phyloP scores from a whole-genome alignment of 1,140 invertebrate genomes.

The Zelostemma sp. region DNA sequence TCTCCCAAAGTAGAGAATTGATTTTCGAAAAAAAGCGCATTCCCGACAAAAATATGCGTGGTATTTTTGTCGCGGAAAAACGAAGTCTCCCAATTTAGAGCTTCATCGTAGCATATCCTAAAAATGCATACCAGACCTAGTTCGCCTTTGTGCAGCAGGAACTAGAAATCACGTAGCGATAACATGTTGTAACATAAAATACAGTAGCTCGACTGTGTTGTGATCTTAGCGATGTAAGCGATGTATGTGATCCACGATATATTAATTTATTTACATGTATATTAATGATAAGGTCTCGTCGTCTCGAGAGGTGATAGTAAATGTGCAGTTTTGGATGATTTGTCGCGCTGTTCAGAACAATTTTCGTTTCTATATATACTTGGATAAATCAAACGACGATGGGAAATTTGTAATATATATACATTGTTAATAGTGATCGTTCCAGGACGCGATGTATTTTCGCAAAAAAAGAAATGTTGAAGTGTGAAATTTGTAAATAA shows the following conservation, averaged over 20 bases:
- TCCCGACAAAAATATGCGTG: no score
- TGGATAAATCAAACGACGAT: neutral
- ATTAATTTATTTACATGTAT: conserved; percentile 43
- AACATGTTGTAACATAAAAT: conserved; percentile 52
- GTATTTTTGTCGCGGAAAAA: no score
- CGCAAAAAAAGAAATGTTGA: no score
- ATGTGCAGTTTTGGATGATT: conserved; percentile 30
- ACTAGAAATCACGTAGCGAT: conserved; percentile 48
- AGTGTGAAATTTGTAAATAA: conserved; percentile 1
- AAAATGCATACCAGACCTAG: conserved; percentile 57
- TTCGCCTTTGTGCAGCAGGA: conserved; percentile 42
- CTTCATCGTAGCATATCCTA: conserved; percentile 57
- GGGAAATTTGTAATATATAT: neutral
- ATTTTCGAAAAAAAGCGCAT: conserved; percentile 7
- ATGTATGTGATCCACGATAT: conserved; percentile 46
- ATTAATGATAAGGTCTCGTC: conserved; percentile 33
- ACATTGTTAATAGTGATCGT: neutral
- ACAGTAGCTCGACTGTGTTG: conserved; percentile 56
- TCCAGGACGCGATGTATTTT: no score
- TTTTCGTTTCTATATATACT: neutral
- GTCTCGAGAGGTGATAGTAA: conserved; percentile 30
- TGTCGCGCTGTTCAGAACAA: neutral
- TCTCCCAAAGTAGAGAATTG: neutral
- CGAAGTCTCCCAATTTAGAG: conserved; percentile 51
- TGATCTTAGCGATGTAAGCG: conserved; percentile 44